These are phyloP conservation scores for Oncorhynchus mykiss DNA, from an alignment of 2,113 vertebrate species.

Conservation along the genomic window DNA sequence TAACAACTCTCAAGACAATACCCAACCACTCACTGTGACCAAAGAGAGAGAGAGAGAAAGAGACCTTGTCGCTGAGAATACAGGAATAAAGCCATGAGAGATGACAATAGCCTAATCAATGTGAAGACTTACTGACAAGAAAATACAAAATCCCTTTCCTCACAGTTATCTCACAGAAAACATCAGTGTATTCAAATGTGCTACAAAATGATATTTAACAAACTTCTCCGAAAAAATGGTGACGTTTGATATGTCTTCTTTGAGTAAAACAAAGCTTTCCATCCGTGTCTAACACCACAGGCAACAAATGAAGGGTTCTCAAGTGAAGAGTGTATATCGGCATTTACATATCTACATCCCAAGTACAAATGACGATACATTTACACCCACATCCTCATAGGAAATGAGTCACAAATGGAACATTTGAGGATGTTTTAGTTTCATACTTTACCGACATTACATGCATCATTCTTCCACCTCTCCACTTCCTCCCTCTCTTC, in stretches of 20 bases:
- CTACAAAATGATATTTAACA: conserved; percentile 77
- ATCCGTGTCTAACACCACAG: conserved; percentile 3
- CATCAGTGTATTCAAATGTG: conserved; percentile 66
- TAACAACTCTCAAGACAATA: conserved; percentile 24
- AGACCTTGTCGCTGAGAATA: conserved; percentile 57
- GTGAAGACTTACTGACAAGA: too few species aligned
- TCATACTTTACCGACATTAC: conserved; percentile 46
- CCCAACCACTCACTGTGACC: conserved; percentile 67
- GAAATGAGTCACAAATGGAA: conserved; percentile 51
- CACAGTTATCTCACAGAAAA: conserved; percentile 38
- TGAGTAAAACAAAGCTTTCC: neutral
- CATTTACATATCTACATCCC: conserved; percentile 66
- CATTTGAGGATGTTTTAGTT: conserved; percentile 37
- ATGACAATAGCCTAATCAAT: neutral
- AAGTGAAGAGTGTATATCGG: conserved; percentile 55
- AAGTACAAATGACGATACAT: conserved; percentile 55
- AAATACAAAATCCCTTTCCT: neutral
- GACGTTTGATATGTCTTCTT: conserved; percentile 14
- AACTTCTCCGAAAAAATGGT: conserved; percentile 67
- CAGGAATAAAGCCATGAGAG: conserved; percentile 68
- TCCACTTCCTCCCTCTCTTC: conserved; percentile 17
- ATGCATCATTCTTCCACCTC: conserved; percentile 57
- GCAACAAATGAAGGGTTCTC: conserved; percentile 45
- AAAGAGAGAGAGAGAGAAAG: neutral
- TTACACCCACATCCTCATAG: neutral